Base-by-base conservation (phyloP, 2,888 invertebrate species). In the Lithophane semibrunnea region DNA sequence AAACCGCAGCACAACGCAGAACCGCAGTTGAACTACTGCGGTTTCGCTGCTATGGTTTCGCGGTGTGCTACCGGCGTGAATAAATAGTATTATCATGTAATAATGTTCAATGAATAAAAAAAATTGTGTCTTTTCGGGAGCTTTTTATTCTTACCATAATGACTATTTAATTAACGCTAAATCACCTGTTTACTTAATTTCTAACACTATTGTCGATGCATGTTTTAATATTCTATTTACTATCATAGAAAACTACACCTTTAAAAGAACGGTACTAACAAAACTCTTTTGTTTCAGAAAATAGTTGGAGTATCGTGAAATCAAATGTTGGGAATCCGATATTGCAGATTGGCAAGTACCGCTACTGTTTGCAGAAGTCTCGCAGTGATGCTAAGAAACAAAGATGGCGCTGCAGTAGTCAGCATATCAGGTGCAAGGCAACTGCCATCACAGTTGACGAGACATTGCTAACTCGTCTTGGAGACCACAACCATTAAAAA, bases 291-390 rank as follows among this genome's bases (percentile, higher is more conserved):
- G 29, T 85, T 78, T 64, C 64, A 82, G 78, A 42, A 21, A 72
- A 60, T 3, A 54, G 29, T 13, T 86, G 68, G 73, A 73, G 37
- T 21, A 78, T 82, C 21, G 83, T 82, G 12, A 79, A 64, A n/a
- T 92, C 92, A 0, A 79, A 76, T 24, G 86, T 85, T 54, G 92
- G 92, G 0, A 91, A 90, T 42, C 85, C 87, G 10, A 75, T 92
- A 10, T 80, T 92, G 42, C 82, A 88, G n/a, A 72, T 90, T 5
- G 79, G 85, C 0, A 91, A 89, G 0, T 92, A 90, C 77, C 90
- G 88, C 0, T 92, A 90, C 80, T 90, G 88, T 18, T 63, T 86
- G 44, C 90, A 89, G 73, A 85, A 75, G 7, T 80, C 76, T 16
- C 49, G 71, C 1, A 76, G 79, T 21, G 66, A 76, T 1, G 69